Evolutionary conservation across 2,113 vertebrate genomes (phyloP), one percentile per base, ranked within the genome.

Genomic region (Pavo muticus): DNA sequence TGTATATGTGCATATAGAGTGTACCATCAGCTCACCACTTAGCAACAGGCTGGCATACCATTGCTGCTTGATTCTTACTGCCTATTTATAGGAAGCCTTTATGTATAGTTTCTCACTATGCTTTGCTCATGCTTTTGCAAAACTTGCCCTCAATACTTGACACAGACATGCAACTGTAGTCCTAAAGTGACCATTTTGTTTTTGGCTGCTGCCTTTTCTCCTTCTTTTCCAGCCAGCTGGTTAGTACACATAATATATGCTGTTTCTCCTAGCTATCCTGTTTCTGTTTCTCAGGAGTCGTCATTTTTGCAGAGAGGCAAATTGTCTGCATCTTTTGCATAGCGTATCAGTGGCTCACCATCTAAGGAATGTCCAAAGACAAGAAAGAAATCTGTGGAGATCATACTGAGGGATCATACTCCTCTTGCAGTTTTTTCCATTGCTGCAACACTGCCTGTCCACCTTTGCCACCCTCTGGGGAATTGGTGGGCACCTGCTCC

Each of bases 401-500:
- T 47, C 24, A 14, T 50, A 27, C 9, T 54, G 39, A 68, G 29
- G 42, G n/a, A 16, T 14, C 52, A 54, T 29, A 54, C 40, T 60
- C 21, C 0, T 0, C 54, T 70, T 47, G 68, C 47, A 74, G 19
- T 0, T 14, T 65, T 87, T 91, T 88, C 82, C 69, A 56, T 59
- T 16, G 21, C 60, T 67, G 44, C 9, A 54, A 15, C 75, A 48
- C 32, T 83, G 39, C 35, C 40, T 0, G 0, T 56, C 67, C 60
- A 48, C 14, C 45, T 76, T 24, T 1, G 47, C n/a, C 35, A 71
- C 5, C 60, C 60, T 63, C 63, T 77, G 65, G 74, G 90, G 83
- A 83, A 90, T 68, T 39, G 60, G 35, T 57, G 65, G 90, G 40
- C 72, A 72, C 65, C 70, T 93, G 85, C 52, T 87, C 30, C 56